Evolutionary conservation across 2,797 vertebrate species (phyloP).

Genomic region (Acipenser ruthenus): DNA sequence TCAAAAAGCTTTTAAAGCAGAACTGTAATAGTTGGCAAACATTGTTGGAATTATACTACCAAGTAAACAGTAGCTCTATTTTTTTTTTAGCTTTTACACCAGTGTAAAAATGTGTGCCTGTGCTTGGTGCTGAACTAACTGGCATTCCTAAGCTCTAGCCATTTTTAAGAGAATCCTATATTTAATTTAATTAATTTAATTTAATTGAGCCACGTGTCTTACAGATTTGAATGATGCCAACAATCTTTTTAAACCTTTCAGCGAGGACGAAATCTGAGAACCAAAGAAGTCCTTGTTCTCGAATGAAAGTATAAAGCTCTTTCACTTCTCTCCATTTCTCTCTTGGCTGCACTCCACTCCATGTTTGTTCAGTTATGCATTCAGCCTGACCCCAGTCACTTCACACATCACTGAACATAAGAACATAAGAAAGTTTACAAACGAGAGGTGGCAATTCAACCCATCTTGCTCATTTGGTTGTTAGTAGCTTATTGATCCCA

Average conservation of each 20-base stretch:
- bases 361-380: not conserved
- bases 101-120: too few species aligned
- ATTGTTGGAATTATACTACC: too few species aligned
- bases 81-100: too few species aligned
- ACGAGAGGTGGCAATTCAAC: not conserved
- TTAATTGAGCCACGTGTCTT: conserved; percentile 8
- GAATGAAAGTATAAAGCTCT: conserved; percentile 7
- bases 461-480: not conserved
- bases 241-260: conserved; percentile 7
- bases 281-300: conserved; percentile 17
- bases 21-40: too few species aligned
- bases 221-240: conserved; percentile 9
- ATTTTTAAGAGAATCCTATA: too few species aligned
- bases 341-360: conserved; percentile 1
- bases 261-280: not conserved
- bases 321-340: not conserved
- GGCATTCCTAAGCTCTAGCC: too few species aligned
- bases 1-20: too few species aligned
- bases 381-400: not conserved
- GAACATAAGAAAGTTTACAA: not conserved
- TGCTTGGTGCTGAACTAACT: too few species aligned
- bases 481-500: not conserved
- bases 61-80: too few species aligned
- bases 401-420: not conserved
- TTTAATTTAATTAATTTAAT: too few species aligned